Evolutionary conservation across 64 coral and sea anemone species (phyloP).

Genomic region (Trachythela sp.): DNA sequence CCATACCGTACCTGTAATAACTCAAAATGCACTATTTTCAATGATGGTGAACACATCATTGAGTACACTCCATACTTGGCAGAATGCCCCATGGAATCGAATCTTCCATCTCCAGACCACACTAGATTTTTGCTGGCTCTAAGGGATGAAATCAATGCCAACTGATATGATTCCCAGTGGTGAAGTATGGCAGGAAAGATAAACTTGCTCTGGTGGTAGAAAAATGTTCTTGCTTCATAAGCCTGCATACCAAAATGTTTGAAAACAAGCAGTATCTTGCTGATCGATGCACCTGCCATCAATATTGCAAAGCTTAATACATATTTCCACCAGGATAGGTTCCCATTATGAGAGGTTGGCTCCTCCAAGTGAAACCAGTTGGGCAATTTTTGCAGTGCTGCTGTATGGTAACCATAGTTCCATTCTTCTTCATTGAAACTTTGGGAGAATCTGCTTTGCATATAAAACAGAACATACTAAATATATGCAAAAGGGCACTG

Average conservation of each 20-base stretch:
- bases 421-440: not conserved
- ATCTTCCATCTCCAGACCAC: not conserved
- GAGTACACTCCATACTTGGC: not conserved
- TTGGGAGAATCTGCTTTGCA: not conserved
- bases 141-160: not conserved
- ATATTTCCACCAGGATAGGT: not conserved
- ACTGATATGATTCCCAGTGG: not conserved
- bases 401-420: not conserved
- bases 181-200: not conserved
- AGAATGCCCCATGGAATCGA: not conserved
- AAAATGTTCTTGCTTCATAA: not conserved
- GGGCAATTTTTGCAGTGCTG: not conserved
- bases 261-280: not conserved
- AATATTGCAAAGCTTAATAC: not conserved
- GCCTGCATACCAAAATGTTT: not conserved
- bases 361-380: not conserved
- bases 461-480: slow-evolving; percentile 11
- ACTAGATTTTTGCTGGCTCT: not conserved
- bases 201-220: not conserved
- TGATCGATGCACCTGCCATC: not conserved
- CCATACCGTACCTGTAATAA: too few species aligned
- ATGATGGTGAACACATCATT: too few species aligned
- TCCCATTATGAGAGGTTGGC: not conserved
- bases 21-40: too few species aligned
- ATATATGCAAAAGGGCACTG: not conserved